Base-by-base conservation (phyloP, 1,140 invertebrate genomes). In the Eurosta solidaginis region DNA sequence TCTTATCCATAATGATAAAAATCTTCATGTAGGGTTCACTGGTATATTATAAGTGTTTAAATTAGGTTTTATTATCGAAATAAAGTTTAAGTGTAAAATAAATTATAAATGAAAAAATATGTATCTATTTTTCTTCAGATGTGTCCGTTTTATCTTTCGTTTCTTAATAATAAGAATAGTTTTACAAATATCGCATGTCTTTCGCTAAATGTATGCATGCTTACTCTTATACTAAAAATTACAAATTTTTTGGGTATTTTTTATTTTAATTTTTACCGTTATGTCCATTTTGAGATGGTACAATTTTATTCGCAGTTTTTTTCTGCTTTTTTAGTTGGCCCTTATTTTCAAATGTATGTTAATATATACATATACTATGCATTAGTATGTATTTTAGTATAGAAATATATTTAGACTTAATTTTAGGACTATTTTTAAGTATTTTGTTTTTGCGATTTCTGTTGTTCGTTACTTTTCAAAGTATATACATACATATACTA, bases 61-160 rank as follows among this genome's bases (percentile, higher is more conserved):
- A 49, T 49, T 59, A 36, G 20, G 36, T 36, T 68, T 68, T 68
- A 68, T 68, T 68, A n/a, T n/a, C n/a, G 6, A 68, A 68, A n/a
- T 10, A 68, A 40, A 9, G 29, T n/a, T 68, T 68, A 68, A 10
- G 59, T 68, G 25, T 74, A 47, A 74, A 74, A 74, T 40, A 74
- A 74, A 74, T 68, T 74, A 74, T 36, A 74, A 74, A 47, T 74
- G 25, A 74, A 45, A 68, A 68, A 68, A 47, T 74, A 27, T 74
- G n/a, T n/a, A n/a, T n/a, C n/a, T n/a, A n/a, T n/a, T n/a, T 74
- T 40, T 25, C 17, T 74, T 44, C 12, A 6, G 1, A 20, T 29
- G 22, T 47, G 40, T 47, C 7, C 73, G 44, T 36, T 44, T 74
- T 47, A 45, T 47, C 12, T 20, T 27, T 27, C 14, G 10, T 47